These are phyloP conservation scores for Latrodectus elegans DNA, from an alignment of 2,888 invertebrate species.

Conservation along the genomic window DNA sequence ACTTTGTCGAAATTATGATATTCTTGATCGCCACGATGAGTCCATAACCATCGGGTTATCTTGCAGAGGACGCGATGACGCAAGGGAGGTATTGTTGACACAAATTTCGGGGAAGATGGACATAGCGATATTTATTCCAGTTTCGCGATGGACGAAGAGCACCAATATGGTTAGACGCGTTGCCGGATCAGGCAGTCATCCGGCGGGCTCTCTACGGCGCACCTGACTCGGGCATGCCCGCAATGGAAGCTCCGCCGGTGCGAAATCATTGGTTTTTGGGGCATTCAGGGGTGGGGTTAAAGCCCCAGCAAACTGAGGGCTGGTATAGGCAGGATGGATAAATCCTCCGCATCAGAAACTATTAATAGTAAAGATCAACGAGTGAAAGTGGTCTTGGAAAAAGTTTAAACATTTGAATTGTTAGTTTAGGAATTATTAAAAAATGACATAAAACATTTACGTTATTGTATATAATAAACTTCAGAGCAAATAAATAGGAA, in stretches of 20 bases:
- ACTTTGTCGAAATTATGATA: neutral
- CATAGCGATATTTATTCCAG: neutral
- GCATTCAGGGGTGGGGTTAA: constrained; percentile 29
- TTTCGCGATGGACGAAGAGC: neutral
- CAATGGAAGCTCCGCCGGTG: constrained; percentile 55
- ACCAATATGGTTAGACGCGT: constrained; percentile 51
- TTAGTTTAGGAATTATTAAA: too few relatives aligned
- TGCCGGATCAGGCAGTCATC: constrained; percentile 15
- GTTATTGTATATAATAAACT: too few relatives aligned
- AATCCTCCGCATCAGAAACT: neutral
- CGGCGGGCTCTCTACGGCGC: constrained; percentile 28
- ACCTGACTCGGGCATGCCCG: constrained; percentile 43
- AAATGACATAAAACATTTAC: too few relatives aligned
- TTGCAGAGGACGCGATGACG: neutral
- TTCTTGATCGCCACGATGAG: neutral
- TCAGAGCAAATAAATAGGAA: too few relatives aligned
- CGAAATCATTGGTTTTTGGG: constrained; percentile 24
- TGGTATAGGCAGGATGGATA: neutral
- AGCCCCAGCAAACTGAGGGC: neutral
- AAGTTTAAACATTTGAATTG: too few relatives aligned
- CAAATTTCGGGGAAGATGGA: neutral
- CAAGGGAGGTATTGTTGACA: neutral
- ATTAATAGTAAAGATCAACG: neutral
- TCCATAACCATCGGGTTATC: neutral
- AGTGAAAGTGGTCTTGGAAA: too few relatives aligned